These are phyloP conservation scores for Ceratotherium simum DNA, from an alignment of 2,113 vertebrate species.

Conservation along the genomic window DNA sequence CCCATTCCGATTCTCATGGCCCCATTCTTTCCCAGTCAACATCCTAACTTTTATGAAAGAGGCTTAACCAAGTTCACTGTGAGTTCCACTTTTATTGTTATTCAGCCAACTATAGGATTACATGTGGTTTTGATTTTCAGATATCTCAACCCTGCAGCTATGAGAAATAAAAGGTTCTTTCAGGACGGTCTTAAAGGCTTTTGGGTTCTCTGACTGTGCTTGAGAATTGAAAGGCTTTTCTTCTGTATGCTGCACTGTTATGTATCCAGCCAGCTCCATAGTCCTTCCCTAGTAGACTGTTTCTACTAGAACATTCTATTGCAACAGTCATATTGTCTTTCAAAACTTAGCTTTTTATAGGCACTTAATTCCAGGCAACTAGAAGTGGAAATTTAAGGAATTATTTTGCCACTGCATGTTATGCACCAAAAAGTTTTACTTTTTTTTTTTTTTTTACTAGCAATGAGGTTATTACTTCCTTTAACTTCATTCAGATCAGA, in stretches of 20 bases:
- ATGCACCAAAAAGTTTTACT: background rate
- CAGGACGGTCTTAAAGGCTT: background rate
- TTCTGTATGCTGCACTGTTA: background rate
- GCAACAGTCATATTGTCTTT: background rate
- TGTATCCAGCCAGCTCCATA: background rate
- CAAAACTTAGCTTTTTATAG: background rate
- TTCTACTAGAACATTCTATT: background rate
- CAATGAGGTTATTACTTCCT: background rate
- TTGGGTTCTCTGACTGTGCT: background rate
- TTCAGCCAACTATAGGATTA: background rate
- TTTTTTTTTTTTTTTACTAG: background rate
- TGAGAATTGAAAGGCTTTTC: background rate
- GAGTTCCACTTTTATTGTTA: background rate
- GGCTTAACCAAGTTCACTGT: background rate
- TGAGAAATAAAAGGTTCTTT: background rate
- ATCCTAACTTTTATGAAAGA: background rate
- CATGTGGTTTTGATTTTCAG: background rate
- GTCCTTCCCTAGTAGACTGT: background rate
- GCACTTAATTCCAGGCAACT: background rate
- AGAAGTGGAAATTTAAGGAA: background rate
- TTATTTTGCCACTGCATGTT: background rate
- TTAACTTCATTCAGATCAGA: background rate
- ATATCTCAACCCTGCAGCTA: background rate
- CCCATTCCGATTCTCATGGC: background rate
- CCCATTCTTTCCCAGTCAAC: background rate